phyloP scores from a whole-genome alignment of 2,113 vertebrate genomes.

The Bombycilla garrulus region DNA sequence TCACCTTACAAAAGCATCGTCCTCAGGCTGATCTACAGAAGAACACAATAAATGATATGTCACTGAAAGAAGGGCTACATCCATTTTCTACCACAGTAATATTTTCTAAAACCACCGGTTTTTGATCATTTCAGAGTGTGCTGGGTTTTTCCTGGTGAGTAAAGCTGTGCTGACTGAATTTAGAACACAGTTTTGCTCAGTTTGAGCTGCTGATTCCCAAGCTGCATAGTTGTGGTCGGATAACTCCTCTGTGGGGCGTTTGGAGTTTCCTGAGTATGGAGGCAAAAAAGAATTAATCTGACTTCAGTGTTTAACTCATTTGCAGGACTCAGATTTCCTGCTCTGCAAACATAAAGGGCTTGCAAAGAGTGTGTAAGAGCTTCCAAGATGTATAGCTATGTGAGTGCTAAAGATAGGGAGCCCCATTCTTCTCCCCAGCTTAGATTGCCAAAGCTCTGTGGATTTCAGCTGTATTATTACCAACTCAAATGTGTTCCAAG shows the following conservation, averaged over 20 bases:
- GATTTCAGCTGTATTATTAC: slow-evolving; percentile 54
- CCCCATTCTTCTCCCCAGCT: not conserved
- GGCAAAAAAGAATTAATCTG: slow-evolving; percentile 18
- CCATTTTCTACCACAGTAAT: slow-evolving; percentile 1
- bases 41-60: not conserved
- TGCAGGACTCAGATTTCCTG: slow-evolving; percentile 39
- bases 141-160: slow-evolving; percentile 16
- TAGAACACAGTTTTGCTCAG: not conserved
- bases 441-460: slow-evolving; percentile 30
- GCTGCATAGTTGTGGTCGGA: not conserved
- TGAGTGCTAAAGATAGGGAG: slow-evolving; percentile 27
- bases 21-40: slow-evolving; percentile 10
- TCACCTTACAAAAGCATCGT: not conserved
- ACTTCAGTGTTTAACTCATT: slow-evolving; percentile 23
- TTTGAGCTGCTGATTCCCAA: slow-evolving; percentile 1
- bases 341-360: slow-evolving; percentile 15
- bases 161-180: slow-evolving; percentile 21
- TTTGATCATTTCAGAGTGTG: not conserved
- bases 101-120: not conserved
- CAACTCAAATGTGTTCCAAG: slow-evolving; percentile 47
- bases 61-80: not conserved
- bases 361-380: not conserved
- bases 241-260: not conserved
- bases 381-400: slow-evolving; percentile 26
- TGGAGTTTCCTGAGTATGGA: slow-evolving; percentile 13